Evolutionary conservation across 2,888 invertebrate species (phyloP).

Genomic region (Ectemnius cavifrons): DNA sequence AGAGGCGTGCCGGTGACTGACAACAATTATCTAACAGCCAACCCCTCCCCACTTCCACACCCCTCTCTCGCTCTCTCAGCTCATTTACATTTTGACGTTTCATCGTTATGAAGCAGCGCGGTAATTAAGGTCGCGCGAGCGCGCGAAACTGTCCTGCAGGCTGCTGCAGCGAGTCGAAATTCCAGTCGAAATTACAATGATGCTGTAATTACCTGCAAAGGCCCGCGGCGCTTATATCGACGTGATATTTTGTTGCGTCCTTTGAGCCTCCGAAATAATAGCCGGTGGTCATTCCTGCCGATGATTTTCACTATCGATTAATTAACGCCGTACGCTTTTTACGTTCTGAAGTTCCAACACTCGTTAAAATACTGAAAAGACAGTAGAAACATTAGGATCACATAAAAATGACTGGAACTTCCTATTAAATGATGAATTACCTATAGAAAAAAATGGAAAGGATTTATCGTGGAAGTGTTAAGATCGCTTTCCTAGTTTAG

Average conservation of each 20-base stretch:
- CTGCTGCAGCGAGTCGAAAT: too few species aligned
- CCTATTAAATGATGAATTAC: too few species aligned
- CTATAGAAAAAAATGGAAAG: background rate
- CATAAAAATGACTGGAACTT: too few species aligned
- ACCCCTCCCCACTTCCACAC: too few species aligned
- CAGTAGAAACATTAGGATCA: too few species aligned
- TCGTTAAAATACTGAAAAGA: too few species aligned
- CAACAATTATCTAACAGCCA: slow-evolving; percentile 59
- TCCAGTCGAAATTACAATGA: background rate
- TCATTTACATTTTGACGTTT: slow-evolving; percentile 38
- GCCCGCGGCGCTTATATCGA: too few species aligned
- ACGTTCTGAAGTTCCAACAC: too few species aligned
- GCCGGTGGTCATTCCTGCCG: slow-evolving; percentile 9
- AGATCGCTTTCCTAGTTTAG: background rate
- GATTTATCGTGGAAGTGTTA: background rate
- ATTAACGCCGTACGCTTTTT: too few species aligned
- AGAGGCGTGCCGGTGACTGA: slow-evolving; percentile 42
- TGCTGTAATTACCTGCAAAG: background rate
- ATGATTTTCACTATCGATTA: background rate
- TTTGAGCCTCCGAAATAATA: slow-evolving; percentile 9
- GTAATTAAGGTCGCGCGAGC: background rate
- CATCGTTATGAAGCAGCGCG: slow-evolving; percentile 25
- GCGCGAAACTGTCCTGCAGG: background rate
- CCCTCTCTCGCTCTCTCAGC: slow-evolving; percentile 21
- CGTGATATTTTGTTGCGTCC: too few species aligned